phyloP scores from a whole-genome alignment of 2,797 vertebrate genomes.

The Phoxinus dragarum region DNA sequence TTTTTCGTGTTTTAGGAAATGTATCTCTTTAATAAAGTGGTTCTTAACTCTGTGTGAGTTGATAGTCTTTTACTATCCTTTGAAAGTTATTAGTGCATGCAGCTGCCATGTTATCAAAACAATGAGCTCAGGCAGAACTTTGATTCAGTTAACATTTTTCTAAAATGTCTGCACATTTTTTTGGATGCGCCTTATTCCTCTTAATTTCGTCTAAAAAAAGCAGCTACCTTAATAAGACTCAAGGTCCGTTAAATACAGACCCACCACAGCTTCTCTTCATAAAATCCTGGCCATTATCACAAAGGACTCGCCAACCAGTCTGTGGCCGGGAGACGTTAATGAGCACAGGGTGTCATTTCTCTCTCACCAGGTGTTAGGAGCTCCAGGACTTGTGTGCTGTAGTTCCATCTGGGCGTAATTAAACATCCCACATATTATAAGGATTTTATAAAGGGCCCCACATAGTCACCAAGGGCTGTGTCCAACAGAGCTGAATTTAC shows the following conservation, averaged over 20 bases:
- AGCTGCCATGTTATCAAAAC: conserved; percentile 28
- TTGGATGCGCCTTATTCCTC: not conserved
- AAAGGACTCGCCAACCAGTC: not conserved
- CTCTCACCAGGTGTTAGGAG: conserved; percentile 65
- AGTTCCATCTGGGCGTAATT: conserved; percentile 71
- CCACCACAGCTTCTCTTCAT: conserved; percentile 27
- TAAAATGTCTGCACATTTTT: not conserved
- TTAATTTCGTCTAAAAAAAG: not conserved
- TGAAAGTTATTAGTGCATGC: not conserved
- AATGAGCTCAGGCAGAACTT: conserved; percentile 9
- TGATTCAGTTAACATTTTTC: not conserved
- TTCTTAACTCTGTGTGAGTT: not conserved
- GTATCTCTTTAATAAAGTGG: conserved; percentile 28
- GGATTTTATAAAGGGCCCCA: conserved; percentile 29
- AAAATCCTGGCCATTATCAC: conserved; percentile 33
- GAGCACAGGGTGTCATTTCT: conserved; percentile 60
- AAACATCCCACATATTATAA: conserved; percentile 56
- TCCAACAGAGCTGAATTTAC: conserved; percentile 32
- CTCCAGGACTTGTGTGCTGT: conserved; percentile 65
- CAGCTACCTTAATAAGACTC: not conserved
- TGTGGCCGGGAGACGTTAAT: conserved; percentile 57
- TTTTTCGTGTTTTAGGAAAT: conserved; percentile 18
- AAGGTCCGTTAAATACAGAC: not conserved
- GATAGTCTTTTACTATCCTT: not conserved
- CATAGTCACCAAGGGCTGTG: conserved; percentile 19